Conservation (phyloP, 2,113 vertebrate genomes). For the Amphiprion percula region DNA sequence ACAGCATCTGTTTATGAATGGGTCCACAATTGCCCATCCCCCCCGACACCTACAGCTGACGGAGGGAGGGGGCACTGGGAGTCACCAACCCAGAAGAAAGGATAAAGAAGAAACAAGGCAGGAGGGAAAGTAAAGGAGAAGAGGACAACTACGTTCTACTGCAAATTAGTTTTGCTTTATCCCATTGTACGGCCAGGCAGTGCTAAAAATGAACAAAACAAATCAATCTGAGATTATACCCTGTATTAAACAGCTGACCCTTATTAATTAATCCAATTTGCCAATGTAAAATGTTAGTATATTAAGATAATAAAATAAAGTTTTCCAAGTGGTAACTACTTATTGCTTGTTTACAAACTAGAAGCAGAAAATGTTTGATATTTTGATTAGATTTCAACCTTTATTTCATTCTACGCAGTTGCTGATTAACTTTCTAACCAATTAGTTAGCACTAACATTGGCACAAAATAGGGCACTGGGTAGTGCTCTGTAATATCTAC, state of each 20-base stretch:
- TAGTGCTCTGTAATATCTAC: neutral
- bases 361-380: neutral
- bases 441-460: too few relatives aligned
- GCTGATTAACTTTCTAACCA: neutral
- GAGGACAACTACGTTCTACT: neutral
- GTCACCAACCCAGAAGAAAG: slow-evolving; percentile 38
- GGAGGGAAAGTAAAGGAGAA: neutral
- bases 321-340: neutral
- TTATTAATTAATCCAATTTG: neutral
- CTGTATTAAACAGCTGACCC: neutral
- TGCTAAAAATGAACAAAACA: neutral
- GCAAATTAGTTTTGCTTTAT: slow-evolving; percentile 1
- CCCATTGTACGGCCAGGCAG: neutral
- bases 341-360: neutral
- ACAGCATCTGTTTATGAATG: slow-evolving; percentile 79
- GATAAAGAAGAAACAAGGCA: slow-evolving; percentile 7
- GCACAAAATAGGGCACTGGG: too few relatives aligned
- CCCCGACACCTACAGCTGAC: slow-evolving; percentile 75
- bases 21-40: slow-evolving; percentile 69
- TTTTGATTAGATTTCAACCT: too few relatives aligned
- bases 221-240: neutral
- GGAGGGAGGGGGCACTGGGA: slow-evolving; percentile 8
- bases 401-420: neutral
- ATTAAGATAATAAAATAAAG: too few relatives aligned
- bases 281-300: neutral